Percentiles rank a stretch among this genome's conserved stretches.
Conservation (phyloP, 2,797 vertebrate genomes). For the Choloepus didactylus region DNA sequence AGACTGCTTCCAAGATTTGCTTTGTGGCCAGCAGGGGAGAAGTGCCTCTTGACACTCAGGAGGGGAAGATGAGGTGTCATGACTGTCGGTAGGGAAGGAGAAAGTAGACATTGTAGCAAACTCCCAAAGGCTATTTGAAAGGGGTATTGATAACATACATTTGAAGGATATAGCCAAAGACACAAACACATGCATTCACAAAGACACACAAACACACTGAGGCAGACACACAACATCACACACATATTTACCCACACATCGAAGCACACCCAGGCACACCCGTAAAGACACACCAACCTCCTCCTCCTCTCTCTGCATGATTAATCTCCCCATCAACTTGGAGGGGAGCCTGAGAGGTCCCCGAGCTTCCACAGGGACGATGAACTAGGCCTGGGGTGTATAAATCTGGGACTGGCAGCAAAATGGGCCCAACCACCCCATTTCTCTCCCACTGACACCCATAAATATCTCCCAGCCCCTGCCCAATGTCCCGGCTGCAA, state of each 20-base stretch:
- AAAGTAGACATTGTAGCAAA: not conserved
- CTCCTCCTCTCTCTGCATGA: not conserved
- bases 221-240: not conserved
- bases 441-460: not conserved
- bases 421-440: not conserved
- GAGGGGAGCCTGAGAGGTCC: not conserved
- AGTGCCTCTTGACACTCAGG: not conserved
- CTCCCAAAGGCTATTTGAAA: not conserved
- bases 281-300: not conserved
- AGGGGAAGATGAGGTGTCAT: not conserved
- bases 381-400: not conserved
- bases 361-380: not conserved
- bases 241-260: not conserved
- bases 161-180: not conserved
- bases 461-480: not conserved
- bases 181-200: not conserved
- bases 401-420: constrained; percentile 29
- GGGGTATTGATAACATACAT: no score
- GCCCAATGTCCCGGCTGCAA: rapidly evolving
- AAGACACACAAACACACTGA: not conserved
- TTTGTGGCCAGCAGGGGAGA: not conserved
- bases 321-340: not conserved
- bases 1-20: not conserved
- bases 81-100: not conserved
- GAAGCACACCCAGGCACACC: not conserved